Base-by-base conservation (phyloP, 2,113 vertebrate species). In the Brachirus orientalis region DNA sequence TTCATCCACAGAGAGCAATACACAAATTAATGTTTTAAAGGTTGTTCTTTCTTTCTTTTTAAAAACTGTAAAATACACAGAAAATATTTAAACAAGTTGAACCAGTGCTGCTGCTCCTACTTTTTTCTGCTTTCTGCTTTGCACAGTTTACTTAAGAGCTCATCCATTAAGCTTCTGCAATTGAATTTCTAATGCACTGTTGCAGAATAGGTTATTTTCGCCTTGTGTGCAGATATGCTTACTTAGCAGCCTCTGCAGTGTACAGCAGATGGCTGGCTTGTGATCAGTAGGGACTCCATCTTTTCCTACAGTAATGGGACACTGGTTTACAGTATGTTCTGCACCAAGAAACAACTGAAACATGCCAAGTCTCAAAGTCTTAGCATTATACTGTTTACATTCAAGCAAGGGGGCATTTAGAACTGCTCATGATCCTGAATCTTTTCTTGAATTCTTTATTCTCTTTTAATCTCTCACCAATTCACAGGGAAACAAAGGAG, bases 401-500 rank as follows among this genome's bases (percentile, higher is more conserved):
- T 53, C 33, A 11, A 55, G 41, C 8, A 54, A 18, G 22, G 10
- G 13, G 22, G 8, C 51, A 43, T 11, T 8, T 45, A 17, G 12
- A 17, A 10, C 41, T 47, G 1, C 41, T 59, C 22, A 3, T 33
- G 10, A 35, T 2, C 19, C 19, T 37, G 7, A 45, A 7, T 37
- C 22, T 52, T 22, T 17, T 38, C 8, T 36, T 10, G 40, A 38
- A 60, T 36, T 57, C 1, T 37, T 3, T 33, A 3, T 6, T 2
- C 8, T 20, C 3, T 53, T 35, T 48, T 10, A 17, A 40, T 48
- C 18, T 13, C 12, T 58, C n/a, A 11, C 44, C 41, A 1, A 62
- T 68, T 78, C 54, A 1, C 83, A 99, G 98, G 97, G 97, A 70
- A 99, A 98, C 92, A 99, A 99, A 84, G 97, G 98, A 0, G 98